A percentile compares a stretch with the other conserved stretches of the same genome.
Conservation (phyloP, 2,888 invertebrate genomes). For the Cerastis leucographa region DNA sequence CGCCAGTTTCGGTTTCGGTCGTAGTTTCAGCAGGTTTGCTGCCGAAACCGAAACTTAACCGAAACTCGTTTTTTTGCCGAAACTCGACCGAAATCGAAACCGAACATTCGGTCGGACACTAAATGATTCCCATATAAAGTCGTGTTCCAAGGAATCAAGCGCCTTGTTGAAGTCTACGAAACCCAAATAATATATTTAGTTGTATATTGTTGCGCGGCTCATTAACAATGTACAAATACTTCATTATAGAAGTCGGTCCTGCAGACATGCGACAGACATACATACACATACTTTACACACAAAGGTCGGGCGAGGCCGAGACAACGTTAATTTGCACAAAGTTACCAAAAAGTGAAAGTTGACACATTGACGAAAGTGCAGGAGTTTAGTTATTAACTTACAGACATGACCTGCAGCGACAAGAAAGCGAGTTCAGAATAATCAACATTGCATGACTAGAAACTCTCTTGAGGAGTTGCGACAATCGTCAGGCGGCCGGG, state of each 20-base stretch:
- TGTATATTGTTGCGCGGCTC: not conserved
- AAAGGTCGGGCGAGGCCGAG: not conserved
- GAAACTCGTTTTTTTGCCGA: no score
- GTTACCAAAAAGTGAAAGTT: conserved; percentile 39
- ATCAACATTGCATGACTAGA: not conserved
- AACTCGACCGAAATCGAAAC: no score
- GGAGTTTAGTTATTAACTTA: conserved; percentile 16
- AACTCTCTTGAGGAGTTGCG: not conserved
- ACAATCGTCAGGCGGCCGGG: no score
- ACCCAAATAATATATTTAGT: no score
- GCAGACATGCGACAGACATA: not conserved
- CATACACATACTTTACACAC: not conserved
- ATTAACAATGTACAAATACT: not conserved
- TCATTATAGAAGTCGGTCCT: not conserved
- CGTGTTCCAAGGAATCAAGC: no score
- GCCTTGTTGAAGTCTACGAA: no score
- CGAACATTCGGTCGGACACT: no score
- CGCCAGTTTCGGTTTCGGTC: no score
- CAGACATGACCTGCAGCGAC: not conserved
- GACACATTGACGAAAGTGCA: conserved; percentile 26
- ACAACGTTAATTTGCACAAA: conserved; percentile 37
- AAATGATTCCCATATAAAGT: no score
- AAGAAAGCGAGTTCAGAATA: not conserved
- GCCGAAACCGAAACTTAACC: no score
- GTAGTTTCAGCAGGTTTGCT: no score